These are phyloP conservation scores for Cichladusa arquata DNA, from an alignment of 2,113 vertebrate genomes.

Conservation along the genomic window DNA sequence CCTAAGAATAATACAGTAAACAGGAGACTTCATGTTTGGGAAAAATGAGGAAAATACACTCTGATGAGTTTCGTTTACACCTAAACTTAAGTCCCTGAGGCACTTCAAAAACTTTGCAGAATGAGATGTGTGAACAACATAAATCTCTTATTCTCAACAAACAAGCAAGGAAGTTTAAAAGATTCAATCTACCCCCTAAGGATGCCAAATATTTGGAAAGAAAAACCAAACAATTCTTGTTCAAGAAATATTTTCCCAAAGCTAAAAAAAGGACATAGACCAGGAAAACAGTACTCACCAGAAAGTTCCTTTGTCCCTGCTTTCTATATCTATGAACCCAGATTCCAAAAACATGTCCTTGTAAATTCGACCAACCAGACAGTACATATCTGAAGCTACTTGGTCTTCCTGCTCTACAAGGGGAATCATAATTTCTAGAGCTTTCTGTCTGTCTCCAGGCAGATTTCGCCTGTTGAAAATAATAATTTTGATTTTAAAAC, in stretches of 20 bases:
- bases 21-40: background rate
- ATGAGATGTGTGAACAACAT: background rate
- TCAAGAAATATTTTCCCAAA: background rate
- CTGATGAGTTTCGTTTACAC: background rate
- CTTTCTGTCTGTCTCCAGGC: constrained; percentile 88
- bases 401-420: constrained; percentile 89
- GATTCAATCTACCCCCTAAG: background rate
- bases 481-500: background rate
- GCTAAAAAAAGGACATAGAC: background rate
- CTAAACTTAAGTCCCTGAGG: background rate
- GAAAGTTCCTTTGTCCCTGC: constrained; percentile 84
- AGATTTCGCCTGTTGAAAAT: constrained; percentile 84
- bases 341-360: constrained; percentile 97
- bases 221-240: background rate
- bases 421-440: constrained; percentile 93
- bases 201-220: background rate
- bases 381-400: constrained; percentile 96
- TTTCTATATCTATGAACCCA: constrained; percentile 85
- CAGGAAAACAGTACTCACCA: constrained; percentile 80
- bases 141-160: background rate
- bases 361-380: constrained; percentile 94
- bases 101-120: background rate
- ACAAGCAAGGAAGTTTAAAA: background rate
- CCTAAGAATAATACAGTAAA: background rate
- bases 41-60: background rate